Percentiles rank a stretch among this genome's conserved stretches.
phyloP scores from a whole-genome alignment of 2,888 invertebrate species.

The Stegana nigrithorax region DNA sequence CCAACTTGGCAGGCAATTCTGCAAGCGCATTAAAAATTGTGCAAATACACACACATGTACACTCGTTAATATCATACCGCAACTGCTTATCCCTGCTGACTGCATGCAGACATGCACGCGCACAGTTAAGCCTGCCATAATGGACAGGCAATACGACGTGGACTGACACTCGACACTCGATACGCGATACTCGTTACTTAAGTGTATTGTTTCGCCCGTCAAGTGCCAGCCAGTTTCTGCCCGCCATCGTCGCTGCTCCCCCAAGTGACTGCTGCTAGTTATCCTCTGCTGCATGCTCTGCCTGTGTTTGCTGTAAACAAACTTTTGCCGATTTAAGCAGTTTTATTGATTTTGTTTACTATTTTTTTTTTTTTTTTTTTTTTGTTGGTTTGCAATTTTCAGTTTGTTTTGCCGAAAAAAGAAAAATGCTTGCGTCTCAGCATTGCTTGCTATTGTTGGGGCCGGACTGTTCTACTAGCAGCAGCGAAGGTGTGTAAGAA shows the following conservation, averaged over 20 bases:
- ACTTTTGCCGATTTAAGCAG: background rate
- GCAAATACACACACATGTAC: too few species aligned
- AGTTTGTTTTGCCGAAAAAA: background rate
- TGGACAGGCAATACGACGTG: conserved; percentile 13
- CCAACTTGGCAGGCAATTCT: too few species aligned
- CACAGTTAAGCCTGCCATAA: conserved; percentile 11
- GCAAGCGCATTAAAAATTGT: too few species aligned
- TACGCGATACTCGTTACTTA: too few species aligned
- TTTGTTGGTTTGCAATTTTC: background rate
- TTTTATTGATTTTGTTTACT: background rate
- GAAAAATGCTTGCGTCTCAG: background rate
- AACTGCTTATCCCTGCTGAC: too few species aligned
- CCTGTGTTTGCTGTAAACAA: background rate
- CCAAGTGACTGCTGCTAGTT: too few species aligned
- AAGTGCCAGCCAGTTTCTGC: too few species aligned
- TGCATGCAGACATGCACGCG: too few species aligned
- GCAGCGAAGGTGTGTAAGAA: background rate
- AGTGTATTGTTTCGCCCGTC: conserved; percentile 11
- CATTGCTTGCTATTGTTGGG: background rate
- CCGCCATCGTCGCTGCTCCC: too few species aligned
- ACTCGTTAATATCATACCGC: too few species aligned
- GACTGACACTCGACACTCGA: conserved; percentile 4
- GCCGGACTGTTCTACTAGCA: background rate
- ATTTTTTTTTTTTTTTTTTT: background rate
- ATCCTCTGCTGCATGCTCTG: too few species aligned